Evolutionary conservation across 2,888 invertebrate species (phyloP).

Genomic region (Liopterus haemorrhoidalis): DNA sequence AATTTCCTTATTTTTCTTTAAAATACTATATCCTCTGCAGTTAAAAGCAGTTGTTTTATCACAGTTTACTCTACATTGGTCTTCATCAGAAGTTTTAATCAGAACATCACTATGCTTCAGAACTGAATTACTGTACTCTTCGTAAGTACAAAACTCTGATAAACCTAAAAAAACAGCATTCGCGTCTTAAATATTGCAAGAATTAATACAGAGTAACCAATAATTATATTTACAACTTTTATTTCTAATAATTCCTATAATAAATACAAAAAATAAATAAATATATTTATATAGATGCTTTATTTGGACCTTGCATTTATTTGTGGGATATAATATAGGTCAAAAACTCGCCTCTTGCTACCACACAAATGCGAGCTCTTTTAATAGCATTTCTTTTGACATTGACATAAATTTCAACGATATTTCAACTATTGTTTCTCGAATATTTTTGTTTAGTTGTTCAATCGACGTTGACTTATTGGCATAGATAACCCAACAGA

Average conservation of each 20-base stretch:
- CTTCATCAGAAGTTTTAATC: slow-evolving; percentile 48
- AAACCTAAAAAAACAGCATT: slow-evolving; percentile 41
- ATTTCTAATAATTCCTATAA: too few species aligned
- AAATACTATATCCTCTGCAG: slow-evolving; percentile 63
- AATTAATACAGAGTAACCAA: not conserved
- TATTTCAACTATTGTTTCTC: too few species aligned
- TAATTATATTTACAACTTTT: slow-evolving; percentile 13
- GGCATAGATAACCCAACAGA: too few species aligned
- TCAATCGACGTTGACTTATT: too few species aligned
- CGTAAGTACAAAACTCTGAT: slow-evolving; percentile 67
- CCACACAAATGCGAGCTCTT: too few species aligned
- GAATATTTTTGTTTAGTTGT: too few species aligned
- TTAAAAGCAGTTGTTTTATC: slow-evolving; percentile 59
- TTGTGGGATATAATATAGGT: not conserved
- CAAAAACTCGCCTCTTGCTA: too few species aligned
- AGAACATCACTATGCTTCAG: slow-evolving; percentile 58
- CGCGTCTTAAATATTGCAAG: not conserved
- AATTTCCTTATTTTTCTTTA: slow-evolving; percentile 34
- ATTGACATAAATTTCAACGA: slow-evolving; percentile 1
- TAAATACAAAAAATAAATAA: slow-evolving; percentile 10
- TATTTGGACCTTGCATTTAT: slow-evolving; percentile 11
- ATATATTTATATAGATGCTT: slow-evolving; percentile 6
- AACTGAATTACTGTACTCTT: slow-evolving; percentile 66
- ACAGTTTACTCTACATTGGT: slow-evolving; percentile 54
- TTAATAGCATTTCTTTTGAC: slow-evolving; percentile 8